Base-by-base conservation (phyloP, 2,113 vertebrate genomes). In the Pyxicephalus adspersus region DNA sequence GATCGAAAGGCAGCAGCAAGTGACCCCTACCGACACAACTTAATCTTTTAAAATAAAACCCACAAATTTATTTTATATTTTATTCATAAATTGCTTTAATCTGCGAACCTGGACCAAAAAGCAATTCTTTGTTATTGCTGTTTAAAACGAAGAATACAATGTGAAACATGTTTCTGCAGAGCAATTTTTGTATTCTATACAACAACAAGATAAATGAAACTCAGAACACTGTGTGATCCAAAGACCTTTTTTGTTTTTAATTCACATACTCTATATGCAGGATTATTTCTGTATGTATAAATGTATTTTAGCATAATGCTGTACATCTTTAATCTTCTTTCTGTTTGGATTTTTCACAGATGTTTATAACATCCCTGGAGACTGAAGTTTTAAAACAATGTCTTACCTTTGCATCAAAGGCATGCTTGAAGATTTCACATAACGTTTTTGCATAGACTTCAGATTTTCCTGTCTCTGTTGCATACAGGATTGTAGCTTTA, bases 351-450 rank as follows among this genome's bases (percentile, higher is more conserved):
- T 45, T 45, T 45, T 45, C 38, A 45, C 38, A 45, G 38, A 45
- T 45, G 38, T 45, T 45, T 45, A 45, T 45, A 45, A 19, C 25
- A 60, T 17, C 34, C 28, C 13, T 29, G 17, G 8, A 75, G 20
- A 8, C 15, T 57, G 54, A 70, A 51, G 50, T 22, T 51, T 8
- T 51, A 38, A 7, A 75, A 22, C 45, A 61, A 2, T 29, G 9
- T 83, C 0, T 3, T 92, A 99, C 98, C 97, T 98, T 99, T 63
- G 97, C 96, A 19, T 98, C 97, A 0, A 99, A 99, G 5, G 98
- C 98, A 0, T 99, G 97, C 84, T 99, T 98, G 94, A 99, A 99
- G 90, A 99, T 99, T 88, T 99, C 96, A 64, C 97, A 99, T 5
- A 99, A 90, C 1, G 98, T 98, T 91, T 98, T 98, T 88, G 98